Evolutionary conservation across 2,797 vertebrate species (phyloP).

Genomic region (Phyllotis vaccarum): DNA sequence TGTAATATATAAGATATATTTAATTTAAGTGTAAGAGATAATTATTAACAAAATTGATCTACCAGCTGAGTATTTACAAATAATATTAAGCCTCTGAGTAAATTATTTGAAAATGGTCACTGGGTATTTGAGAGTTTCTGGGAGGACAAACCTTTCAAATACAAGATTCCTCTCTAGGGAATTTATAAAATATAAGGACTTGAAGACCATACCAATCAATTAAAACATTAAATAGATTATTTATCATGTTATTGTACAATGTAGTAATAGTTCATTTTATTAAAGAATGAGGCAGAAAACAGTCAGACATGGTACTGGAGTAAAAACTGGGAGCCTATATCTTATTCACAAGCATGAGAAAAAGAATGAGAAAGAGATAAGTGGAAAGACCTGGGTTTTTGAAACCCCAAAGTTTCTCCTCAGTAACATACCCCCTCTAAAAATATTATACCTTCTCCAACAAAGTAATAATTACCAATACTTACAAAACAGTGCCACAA

Average conservation of each 20-base stretch:
- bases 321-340: background rate
- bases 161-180: background rate
- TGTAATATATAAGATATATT: too few relatives aligned
- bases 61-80: too few relatives aligned
- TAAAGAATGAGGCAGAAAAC: background rate
- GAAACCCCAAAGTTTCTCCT: background rate
- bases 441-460: background rate
- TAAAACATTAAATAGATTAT: background rate
- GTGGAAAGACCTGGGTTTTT: background rate
- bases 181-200: background rate
- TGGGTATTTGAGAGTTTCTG: too few relatives aligned
- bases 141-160: too few relatives aligned
- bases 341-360: background rate
- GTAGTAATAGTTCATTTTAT: background rate
- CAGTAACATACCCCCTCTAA: background rate
- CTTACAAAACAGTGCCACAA: too few relatives aligned
- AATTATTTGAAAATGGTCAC: too few relatives aligned
- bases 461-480: too few relatives aligned
- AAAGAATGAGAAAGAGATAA: background rate
- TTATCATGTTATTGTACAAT: background rate
- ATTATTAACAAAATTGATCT: too few relatives aligned
- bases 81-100: too few relatives aligned
- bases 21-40: too few relatives aligned
- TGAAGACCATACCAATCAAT: background rate
- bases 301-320: background rate